Conservation (phyloP, 2,888 invertebrate species). For the Notodonta ziczac region DNA sequence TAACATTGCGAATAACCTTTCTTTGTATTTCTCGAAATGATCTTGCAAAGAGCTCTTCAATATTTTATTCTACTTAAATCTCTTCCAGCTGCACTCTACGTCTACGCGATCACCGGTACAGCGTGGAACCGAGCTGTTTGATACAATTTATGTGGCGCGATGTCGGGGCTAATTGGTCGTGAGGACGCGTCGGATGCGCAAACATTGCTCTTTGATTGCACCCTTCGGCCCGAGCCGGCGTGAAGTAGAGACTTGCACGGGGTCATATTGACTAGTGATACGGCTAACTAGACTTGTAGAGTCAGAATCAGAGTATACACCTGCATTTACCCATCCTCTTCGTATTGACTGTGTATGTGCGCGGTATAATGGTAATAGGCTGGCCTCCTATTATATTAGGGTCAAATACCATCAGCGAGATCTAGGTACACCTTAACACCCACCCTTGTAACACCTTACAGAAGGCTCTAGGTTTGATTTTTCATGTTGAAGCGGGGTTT, state of each 20-base stretch:
- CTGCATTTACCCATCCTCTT: no score
- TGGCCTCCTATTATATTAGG: no score
- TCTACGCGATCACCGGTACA: conserved; percentile 31
- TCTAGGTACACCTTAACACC: no score
- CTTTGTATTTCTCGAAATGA: no score
- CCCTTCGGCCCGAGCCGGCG: conserved; percentile 31
- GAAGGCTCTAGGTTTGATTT: no score
- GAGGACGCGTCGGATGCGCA: conserved; percentile 62
- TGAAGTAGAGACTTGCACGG: background rate
- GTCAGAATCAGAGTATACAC: background rate
- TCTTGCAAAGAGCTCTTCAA: no score
- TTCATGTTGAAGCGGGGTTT: no score
- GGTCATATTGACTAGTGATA: background rate
- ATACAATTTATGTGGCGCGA: conserved; percentile 74
- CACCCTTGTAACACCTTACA: no score
- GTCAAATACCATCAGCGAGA: no score
- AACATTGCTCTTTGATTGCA: conserved; percentile 71
- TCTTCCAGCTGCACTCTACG: conserved; percentile 37
- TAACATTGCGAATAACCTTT: no score
- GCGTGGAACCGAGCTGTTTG: conserved; percentile 58
- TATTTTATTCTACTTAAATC: background rate
- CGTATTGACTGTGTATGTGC: no score
- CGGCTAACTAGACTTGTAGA: background rate
- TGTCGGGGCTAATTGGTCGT: conserved; percentile 75
- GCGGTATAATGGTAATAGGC: no score